phyloP scores from a whole-genome alignment of 1,140 invertebrate genomes.

The Babylonia areolata region DNA sequence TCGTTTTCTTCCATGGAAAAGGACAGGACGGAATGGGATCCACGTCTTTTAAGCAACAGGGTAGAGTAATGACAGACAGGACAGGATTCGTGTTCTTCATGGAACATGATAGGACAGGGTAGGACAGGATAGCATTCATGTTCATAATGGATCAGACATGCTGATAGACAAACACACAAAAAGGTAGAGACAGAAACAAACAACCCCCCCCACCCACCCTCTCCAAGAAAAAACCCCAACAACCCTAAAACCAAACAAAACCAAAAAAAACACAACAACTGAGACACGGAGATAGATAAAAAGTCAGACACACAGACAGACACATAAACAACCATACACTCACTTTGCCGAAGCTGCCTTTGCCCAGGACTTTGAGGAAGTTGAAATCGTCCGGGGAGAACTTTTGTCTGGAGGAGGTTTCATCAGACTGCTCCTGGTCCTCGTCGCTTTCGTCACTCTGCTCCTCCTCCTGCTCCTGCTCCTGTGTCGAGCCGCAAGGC shows the following conservation, averaged over 20 bases:
- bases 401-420: conserved; percentile 54
- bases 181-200: neutral
- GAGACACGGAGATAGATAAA: neutral
- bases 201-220: too few relatives aligned
- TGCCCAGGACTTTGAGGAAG: conserved; percentile 75
- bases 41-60: too few relatives aligned
- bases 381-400: conserved; percentile 70
- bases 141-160: neutral
- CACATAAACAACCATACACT: neutral
- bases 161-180: neutral
- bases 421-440: conserved; percentile 61
- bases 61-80: too few relatives aligned
- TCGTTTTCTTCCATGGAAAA: too few relatives aligned
- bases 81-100: too few relatives aligned
- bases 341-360: conserved; percentile 77
- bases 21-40: too few relatives aligned
- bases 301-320: neutral
- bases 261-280: too few relatives aligned
- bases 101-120: too few relatives aligned
- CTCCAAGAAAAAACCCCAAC: too few relatives aligned
- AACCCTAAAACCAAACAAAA: too few relatives aligned
- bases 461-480: conserved; percentile 12
- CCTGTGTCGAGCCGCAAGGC: neutral
- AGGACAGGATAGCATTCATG: neutral
- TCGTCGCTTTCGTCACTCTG: conserved; percentile 61